These are phyloP conservation scores for Periplaneta americana DNA, from an alignment of 1,140 invertebrate species.

Conservation along the genomic window DNA sequence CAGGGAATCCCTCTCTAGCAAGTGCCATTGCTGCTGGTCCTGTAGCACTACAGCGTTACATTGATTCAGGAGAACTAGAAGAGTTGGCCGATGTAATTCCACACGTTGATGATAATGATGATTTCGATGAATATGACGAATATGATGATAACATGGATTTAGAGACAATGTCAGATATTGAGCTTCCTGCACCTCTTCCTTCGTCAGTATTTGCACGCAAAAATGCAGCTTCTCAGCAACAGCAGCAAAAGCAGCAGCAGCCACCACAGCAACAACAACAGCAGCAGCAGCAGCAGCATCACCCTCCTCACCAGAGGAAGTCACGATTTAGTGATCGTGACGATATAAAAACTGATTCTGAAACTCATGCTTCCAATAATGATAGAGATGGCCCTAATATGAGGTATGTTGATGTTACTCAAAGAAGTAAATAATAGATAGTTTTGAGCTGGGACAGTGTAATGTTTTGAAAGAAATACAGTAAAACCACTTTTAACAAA, in stretches of 20 bases:
- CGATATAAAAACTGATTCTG: not conserved
- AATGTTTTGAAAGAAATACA: not conserved
- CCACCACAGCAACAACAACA: not conserved
- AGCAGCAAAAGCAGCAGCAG: not conserved
- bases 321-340: conserved; percentile 6
- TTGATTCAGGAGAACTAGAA: conserved; percentile 70
- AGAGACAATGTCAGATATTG: conserved; percentile 11
- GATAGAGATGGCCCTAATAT: not conserved
- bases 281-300: not conserved
- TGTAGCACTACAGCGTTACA: conserved; percentile 65
- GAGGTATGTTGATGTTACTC: not conserved
- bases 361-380: not conserved
- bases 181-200: conserved; percentile 6
- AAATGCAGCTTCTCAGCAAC: not conserved
- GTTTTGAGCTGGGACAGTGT: not conserved
- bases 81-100: conserved; percentile 69
- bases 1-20: conserved; percentile 64
- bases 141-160: conserved; percentile 10
- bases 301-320: not conserved
- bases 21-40: conserved; percentile 68
- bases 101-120: conserved; percentile 42
- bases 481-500: no score
- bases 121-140: not conserved
- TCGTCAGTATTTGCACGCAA: conserved; percentile 1
- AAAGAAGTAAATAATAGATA: not conserved